phyloP scores from a whole-genome alignment of 2,113 vertebrate species.

The Catharus fuscescens region DNA sequence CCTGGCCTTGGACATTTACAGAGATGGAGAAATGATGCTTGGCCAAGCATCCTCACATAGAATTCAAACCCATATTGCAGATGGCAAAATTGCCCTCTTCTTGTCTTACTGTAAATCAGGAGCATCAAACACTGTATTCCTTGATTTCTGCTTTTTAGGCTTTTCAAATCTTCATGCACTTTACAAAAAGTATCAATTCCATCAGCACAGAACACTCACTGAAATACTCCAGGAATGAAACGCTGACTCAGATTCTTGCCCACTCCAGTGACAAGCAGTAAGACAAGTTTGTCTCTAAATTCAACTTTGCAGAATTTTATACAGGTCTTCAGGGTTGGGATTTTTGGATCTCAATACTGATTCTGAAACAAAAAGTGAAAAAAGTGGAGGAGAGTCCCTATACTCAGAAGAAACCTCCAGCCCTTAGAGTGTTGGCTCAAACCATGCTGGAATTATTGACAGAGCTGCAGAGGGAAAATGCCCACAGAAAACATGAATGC shows the following conservation, averaged over 20 bases:
- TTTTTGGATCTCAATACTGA: background rate
- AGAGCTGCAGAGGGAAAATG: background rate
- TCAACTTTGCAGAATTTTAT: background rate
- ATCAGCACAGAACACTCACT: background rate
- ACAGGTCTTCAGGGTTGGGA: background rate
- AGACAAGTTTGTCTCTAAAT: background rate
- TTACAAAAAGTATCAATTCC: background rate
- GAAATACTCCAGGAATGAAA: slow-evolving; percentile 1
- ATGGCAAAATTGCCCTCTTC: slow-evolving; percentile 11
- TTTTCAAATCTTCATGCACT: background rate
- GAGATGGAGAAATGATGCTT: background rate
- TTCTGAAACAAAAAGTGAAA: background rate
- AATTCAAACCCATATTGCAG: background rate
- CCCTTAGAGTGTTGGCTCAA: background rate
- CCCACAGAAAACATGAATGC: background rate
- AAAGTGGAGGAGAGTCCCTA: background rate
- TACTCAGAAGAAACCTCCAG: background rate
- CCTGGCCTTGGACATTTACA: background rate
- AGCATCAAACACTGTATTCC: background rate
- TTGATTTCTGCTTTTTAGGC: slow-evolving; percentile 13
- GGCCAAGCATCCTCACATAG: background rate
- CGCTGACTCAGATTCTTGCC: background rate
- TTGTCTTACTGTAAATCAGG: background rate
- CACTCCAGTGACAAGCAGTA: background rate
- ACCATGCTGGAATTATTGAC: background rate